Base-by-base conservation (phyloP, 2,113 vertebrate species). In the Carlito syrichta region DNA sequence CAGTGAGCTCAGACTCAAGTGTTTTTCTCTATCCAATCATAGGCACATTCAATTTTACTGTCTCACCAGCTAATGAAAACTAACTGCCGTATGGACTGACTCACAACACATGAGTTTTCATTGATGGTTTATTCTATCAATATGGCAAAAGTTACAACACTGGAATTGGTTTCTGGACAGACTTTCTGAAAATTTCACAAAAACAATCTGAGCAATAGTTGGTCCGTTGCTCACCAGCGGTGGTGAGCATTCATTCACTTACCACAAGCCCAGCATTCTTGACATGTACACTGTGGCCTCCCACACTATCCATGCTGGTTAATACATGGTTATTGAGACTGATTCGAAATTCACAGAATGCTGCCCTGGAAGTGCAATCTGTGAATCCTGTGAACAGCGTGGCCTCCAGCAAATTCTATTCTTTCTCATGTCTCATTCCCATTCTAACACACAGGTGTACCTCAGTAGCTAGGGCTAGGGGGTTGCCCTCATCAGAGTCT, bases 1-100 rank as follows among this genome's bases (percentile, higher is more conserved):
- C 50, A 22, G 6, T 3, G 11, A 56, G 10, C 4, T 3, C 52
- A 16, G 35, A 74, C 0, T 8, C 14, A 9, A 0, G 2, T 0
- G 32, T 56, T 38, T 76, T 27, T 60, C 50, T 25, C 63, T 60
- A 56, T 0, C 38, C 6, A 0, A 3, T 58, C 8, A 48, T 3
- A 58, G n/a, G 40, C 56, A 60, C 20, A 17, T 27, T 63, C 22
- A 69, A 54, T 27, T 13, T 17, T 6, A 69, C 16, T 38, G 22
- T 25, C 40, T 23, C 60, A 32, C 8, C 4, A 30, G 60, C 40
- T 60, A n/a, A 62, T 35, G 40, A 73, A 82, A 82, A 23, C 20
- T 0, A 86, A 30, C 14, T 0, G 4, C 1, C 2, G 13, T 16
- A 23, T 1, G 30, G 68, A 11, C 38, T 19, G 32, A 74, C 50